Base-by-base conservation (phyloP, 2,113 vertebrate species). In the Pseudorasbora parva region DNA sequence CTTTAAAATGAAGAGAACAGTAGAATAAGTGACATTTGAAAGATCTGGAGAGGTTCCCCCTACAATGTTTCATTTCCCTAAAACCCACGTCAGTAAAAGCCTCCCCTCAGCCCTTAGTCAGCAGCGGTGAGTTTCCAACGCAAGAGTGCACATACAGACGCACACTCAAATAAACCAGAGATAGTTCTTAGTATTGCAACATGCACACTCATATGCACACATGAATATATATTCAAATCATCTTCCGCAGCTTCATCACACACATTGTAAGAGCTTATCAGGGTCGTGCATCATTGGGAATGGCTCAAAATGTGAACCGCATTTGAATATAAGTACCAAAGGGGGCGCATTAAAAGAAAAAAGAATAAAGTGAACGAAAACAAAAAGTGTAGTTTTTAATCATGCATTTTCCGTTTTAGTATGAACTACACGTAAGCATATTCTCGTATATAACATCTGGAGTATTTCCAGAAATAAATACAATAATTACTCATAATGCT, bases 1-100 rank as follows among this genome's bases (percentile, higher is more conserved):
- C 88, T 89, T 74, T 17, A 57, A 47, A 68, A 49, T 7, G 27
- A 1, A 75, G 57, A 41, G n/a, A 57, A 27, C 9, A 57, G 37
- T 27, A 25, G 49, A 72, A 49, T 30, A n/a, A 66, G 59, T 77
- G 73, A 68, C 59, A 78, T 80, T 49, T 80, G 5, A 78, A 17
- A 56, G 62, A 78, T 66, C 45, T 3, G 60, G 21, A 45, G 54
- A 84, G 30, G 14, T 51, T 43, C 49, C 62, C 60, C 17, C 23
- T 14, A 8, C 17, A 60, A 0, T 33, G 49, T 84, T 84, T 84
- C 82, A 84, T 17, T 84, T 84, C 82, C 75, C 14, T 21, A 78
- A 47, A 49, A 64, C 60, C 23, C 75, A 60, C 75, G 75, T 77
- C 74, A 76, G 5, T 15, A 25, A 23, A 60, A 45, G 19, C 8